A percentile compares a stretch with the other conserved stretches of the same genome.
These are phyloP conservation scores for Sminthurides aquaticus DNA, from an alignment of 2,888 invertebrate species.

Conservation along the genomic window DNA sequence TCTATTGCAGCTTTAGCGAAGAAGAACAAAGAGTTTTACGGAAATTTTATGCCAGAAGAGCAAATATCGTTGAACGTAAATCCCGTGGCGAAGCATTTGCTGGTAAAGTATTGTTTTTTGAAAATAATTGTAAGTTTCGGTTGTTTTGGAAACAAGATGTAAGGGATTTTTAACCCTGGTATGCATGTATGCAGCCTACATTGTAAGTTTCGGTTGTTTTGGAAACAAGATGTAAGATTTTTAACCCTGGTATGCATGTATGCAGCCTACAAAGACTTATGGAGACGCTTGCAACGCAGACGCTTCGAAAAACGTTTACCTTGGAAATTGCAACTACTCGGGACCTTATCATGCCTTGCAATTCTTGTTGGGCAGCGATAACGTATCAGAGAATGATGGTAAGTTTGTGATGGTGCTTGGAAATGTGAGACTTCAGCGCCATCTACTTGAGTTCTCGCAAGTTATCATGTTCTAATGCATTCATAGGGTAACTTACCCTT, in stretches of 20 bases:
- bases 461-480: too few species aligned
- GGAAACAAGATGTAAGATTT: too few species aligned
- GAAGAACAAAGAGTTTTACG: conserved; percentile 34
- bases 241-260: too few species aligned
- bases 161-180: too few species aligned
- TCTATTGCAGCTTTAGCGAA: conserved; percentile 30
- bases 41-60: conserved; percentile 19
- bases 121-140: not conserved
- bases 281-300: conserved; percentile 31
- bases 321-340: conserved; percentile 36
- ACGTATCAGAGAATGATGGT: not conserved
- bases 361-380: conserved; percentile 26
- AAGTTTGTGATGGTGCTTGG: too few species aligned
- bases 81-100: conserved; percentile 29
- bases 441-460: too few species aligned
- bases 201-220: too few species aligned
- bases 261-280: conserved; percentile 33
- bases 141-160: too few species aligned
- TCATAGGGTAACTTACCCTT: too few species aligned
- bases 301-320: conserved; percentile 28
- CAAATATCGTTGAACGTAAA: conserved; percentile 24
- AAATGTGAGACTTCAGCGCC: too few species aligned
- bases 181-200: too few species aligned
- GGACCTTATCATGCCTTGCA: conserved; percentile 29
- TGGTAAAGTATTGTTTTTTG: conserved; percentile 24